These are phyloP conservation scores for Meandrina meandrites DNA, from an alignment of 92 coral and sea anemone genomes.

Conservation along the genomic window DNA sequence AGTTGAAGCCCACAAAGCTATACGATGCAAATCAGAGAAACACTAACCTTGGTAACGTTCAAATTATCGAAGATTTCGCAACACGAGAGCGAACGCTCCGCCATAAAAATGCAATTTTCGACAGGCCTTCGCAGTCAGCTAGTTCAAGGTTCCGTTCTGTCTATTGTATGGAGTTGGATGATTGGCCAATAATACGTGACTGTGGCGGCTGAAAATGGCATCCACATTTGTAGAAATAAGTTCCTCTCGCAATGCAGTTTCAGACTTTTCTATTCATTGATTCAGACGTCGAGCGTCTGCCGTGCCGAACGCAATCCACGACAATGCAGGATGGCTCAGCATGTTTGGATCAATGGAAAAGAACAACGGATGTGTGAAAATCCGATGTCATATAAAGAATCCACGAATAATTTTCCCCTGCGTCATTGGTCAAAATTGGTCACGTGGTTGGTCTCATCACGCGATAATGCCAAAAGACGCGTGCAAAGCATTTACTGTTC, in stretches of 20 bases:
- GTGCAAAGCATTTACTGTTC: constrained; percentile 11
- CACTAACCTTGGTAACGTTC: constrained; percentile 27
- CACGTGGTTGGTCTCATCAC: constrained; percentile 17
- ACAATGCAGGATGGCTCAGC: neutral
- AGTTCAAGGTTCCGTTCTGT: constrained; percentile 32
- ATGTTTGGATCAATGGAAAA: constrained; percentile 1
- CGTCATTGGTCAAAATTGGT: neutral
- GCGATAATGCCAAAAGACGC: neutral
- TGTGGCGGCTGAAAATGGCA: neutral
- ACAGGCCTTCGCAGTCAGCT: constrained; percentile 3
- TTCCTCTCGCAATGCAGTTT: neutral
- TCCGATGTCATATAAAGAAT: neutral
- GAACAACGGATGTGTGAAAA: neutral
- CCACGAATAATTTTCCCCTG: neutral
- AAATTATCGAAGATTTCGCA: constrained; percentile 46
- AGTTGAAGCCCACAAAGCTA: neutral
- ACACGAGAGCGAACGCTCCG: constrained; percentile 24
- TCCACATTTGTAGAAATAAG: neutral
- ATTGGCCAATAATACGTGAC: neutral
- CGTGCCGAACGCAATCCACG: neutral
- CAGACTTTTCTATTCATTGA: neutral
- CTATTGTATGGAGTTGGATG: neutral
- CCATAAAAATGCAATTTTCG: constrained; percentile 28
- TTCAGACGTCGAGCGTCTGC: neutral
- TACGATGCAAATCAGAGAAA: neutral